Evolutionary conservation across 2,888 invertebrate species (phyloP).

Genomic region (Temnothorax ravouxi): DNA sequence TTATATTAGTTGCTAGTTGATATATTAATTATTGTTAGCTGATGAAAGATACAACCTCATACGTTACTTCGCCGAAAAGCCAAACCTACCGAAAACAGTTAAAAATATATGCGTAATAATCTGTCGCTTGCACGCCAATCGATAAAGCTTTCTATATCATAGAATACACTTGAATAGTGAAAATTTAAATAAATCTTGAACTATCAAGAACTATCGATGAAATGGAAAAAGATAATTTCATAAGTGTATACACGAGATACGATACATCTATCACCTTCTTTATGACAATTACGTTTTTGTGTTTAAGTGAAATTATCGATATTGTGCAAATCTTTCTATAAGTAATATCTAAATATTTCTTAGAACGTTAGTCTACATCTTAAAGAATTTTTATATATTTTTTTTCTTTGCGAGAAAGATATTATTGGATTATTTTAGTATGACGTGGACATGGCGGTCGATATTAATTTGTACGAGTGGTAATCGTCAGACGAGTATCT

Average conservation of each 20-base stretch:
- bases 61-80: neutral
- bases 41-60: neutral
- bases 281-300: neutral
- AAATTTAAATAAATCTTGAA: slow-evolving; percentile 11
- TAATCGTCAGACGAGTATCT: neutral
- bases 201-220: slow-evolving; percentile 10
- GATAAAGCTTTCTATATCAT: slow-evolving; percentile 32
- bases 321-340: neutral
- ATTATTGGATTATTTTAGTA: neutral
- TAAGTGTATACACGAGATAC: neutral
- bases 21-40: slow-evolving; percentile 52
- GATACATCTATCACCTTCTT: slow-evolving; percentile 2
- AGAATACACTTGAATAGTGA: neutral
- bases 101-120: slow-evolving; percentile 29
- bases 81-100: slow-evolving; percentile 26
- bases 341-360: neutral
- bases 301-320: neutral
- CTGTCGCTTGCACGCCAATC: slow-evolving; percentile 28
- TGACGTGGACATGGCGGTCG: too few relatives aligned
- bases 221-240: neutral
- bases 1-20: slow-evolving; percentile 17
- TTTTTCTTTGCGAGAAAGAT: neutral
- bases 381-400: neutral
- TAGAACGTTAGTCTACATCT: neutral
- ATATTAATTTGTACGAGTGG: neutral